Percentiles rank a stretch among this genome's conserved stretches.
phyloP scores from a whole-genome alignment of 2,888 invertebrate species.

The Erebia palarica region DNA sequence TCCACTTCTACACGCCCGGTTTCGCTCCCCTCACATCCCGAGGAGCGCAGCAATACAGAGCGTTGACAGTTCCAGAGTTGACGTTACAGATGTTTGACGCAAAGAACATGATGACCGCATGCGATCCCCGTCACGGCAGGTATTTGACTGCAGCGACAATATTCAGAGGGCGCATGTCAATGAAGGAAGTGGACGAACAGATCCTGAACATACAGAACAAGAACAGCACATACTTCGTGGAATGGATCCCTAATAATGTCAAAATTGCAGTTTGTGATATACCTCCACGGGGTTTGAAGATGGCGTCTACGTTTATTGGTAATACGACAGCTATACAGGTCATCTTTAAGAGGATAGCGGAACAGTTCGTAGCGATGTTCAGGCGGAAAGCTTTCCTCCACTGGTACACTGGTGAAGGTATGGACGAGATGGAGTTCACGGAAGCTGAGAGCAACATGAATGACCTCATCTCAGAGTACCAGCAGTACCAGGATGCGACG shows the following conservation, averaged over 20 bases:
- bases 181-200: conserved; percentile 94
- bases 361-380: conserved; percentile 96
- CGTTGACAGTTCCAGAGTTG: conserved; percentile 93
- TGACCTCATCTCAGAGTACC: conserved; percentile 93
- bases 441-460: conserved; percentile 98
- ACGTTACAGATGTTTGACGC: conserved; percentile 96
- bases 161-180: conserved; percentile 94
- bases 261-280: conserved; percentile 92
- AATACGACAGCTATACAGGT: conserved; percentile 94
- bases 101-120: conserved; percentile 98
- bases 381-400: conserved; percentile 96
- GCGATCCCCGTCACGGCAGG: conserved; percentile 94
- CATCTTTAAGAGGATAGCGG: conserved; percentile 92
- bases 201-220: conserved; percentile 87
- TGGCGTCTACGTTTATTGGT: conserved; percentile 94
- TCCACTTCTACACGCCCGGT: conserved; percentile 82
- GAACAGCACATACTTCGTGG: conserved; percentile 89
- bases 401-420: conserved; percentile 98
- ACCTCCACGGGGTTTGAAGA: conserved; percentile 88
- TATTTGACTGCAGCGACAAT: conserved; percentile 95
- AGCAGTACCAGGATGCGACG: conserved; percentile 95
- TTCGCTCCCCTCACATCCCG: conserved; percentile 88
- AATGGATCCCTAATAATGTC: conserved; percentile 91
- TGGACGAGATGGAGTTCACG: conserved; percentile 98
- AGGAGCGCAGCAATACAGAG: conserved; percentile 93